phyloP scores from a whole-genome alignment of 2,113 vertebrate genomes.

The Cephalopholis sonnerati region DNA sequence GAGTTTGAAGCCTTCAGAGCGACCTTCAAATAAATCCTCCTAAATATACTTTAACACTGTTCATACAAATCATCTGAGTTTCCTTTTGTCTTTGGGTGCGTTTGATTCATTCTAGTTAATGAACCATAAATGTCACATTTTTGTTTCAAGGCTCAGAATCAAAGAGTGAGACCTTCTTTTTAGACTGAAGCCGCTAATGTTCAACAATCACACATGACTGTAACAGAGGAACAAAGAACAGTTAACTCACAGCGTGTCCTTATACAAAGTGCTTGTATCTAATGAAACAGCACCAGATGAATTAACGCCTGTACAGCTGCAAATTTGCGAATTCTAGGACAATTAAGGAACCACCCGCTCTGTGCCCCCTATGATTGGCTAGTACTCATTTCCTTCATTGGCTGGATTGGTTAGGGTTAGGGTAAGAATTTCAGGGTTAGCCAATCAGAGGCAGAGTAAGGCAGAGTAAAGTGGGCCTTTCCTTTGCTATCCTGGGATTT shows the following conservation, averaged over 20 bases:
- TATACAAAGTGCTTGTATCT: too few relatives aligned
- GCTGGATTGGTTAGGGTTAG: too few relatives aligned
- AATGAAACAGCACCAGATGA: too few relatives aligned
- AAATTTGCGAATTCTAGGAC: too few relatives aligned
- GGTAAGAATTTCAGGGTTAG: too few relatives aligned
- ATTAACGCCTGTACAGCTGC: too few relatives aligned
- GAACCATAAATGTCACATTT: not conserved
- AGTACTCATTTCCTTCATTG: too few relatives aligned
- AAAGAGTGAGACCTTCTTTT: not conserved
- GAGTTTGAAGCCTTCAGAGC: constrained; percentile 42
- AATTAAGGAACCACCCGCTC: too few relatives aligned
- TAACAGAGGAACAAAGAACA: not conserved
- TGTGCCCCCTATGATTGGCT: too few relatives aligned
- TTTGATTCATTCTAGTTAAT: not conserved
- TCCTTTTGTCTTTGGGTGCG: not conserved
- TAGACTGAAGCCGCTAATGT: not conserved
- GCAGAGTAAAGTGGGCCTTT: too few relatives aligned
- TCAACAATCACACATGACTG: not conserved
- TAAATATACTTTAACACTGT: not conserved
- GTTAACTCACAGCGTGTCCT: not conserved
- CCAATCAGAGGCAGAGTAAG: too few relatives aligned
- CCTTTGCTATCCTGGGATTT: too few relatives aligned
- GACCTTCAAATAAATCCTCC: not conserved
- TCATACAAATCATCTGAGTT: not conserved
- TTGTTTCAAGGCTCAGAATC: not conserved